Evolutionary conservation across 53 echinoderm and acorn worm genomes (phyloP).

Genomic region (Zoroaster sp.): DNA sequence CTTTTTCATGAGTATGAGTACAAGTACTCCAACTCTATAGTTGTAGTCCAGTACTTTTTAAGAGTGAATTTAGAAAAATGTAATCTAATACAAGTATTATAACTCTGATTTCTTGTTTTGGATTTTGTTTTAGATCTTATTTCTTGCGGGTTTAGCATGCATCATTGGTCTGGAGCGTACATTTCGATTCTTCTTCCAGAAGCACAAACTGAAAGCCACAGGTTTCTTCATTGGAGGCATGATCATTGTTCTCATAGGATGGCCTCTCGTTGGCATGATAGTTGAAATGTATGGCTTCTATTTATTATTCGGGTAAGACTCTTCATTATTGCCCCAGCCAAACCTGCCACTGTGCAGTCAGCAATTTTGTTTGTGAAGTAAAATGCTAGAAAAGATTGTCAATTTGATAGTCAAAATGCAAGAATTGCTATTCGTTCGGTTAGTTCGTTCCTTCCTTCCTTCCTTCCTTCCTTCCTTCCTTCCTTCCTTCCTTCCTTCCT

Average conservation of each 20-base stretch:
- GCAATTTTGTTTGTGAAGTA: neutral
- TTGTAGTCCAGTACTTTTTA: too few relatives aligned
- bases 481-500: too few relatives aligned
- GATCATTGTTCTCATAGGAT: slow-evolving; percentile 88
- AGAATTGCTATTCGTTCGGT: too few relatives aligned
- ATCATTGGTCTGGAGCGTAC: slow-evolving; percentile 95
- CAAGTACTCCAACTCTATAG: too few relatives aligned
- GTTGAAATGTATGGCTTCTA: slow-evolving; percentile 95
- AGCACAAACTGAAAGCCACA: slow-evolving; percentile 91
- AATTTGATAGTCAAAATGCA: too few relatives aligned
- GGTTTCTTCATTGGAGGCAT: slow-evolving; percentile 95
- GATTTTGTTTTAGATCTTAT: slow-evolving; percentile 78
- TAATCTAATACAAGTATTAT: too few relatives aligned
- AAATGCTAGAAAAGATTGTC: neutral
- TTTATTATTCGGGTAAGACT: slow-evolving; percentile 91
- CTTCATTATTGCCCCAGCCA: neutral
- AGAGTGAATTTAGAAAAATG: too few relatives aligned
- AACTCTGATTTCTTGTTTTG: too few relatives aligned
- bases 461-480: too few relatives aligned
- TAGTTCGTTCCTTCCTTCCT: too few relatives aligned
- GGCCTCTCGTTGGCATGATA: slow-evolving; percentile 95
- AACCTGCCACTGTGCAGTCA: neutral
- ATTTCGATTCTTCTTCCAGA: slow-evolving; percentile 96
- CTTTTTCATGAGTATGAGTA: too few relatives aligned
- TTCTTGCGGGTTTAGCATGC: slow-evolving; percentile 86